These are phyloP conservation scores for Clepsis dumicolana DNA, from an alignment of 2,888 invertebrate species.

Conservation along the genomic window DNA sequence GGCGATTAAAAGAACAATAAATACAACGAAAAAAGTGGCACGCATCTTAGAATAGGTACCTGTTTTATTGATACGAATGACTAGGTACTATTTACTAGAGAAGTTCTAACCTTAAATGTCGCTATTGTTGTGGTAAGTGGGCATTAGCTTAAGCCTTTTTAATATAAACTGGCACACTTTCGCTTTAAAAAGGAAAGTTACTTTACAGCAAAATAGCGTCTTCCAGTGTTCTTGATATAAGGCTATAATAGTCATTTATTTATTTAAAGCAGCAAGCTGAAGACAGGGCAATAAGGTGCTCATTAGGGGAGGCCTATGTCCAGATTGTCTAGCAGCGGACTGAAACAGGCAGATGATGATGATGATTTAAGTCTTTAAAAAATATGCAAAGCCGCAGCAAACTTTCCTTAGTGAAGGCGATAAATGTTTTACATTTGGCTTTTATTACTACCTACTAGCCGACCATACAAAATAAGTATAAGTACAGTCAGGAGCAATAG, in stretches of 20 bases:
- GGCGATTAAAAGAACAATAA: slow-evolving; percentile 57
- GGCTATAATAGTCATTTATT: neutral
- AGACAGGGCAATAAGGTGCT: too few relatives aligned
- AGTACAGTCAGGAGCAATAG: too few relatives aligned
- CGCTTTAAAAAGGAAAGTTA: slow-evolving; percentile 77
- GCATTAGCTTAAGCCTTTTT: slow-evolving; percentile 65
- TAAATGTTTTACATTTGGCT: neutral
- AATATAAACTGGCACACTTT: slow-evolving; percentile 76
- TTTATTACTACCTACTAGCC: too few relatives aligned
- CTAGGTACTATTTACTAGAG: slow-evolving; percentile 46
- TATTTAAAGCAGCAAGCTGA: too few relatives aligned
- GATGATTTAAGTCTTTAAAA: too few relatives aligned
- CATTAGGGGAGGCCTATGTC: too few relatives aligned
- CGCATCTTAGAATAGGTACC: slow-evolving; percentile 18
- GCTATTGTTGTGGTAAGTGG: slow-evolving; percentile 65
- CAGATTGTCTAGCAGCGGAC: too few relatives aligned
- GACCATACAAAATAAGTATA: too few relatives aligned
- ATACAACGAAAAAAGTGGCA: slow-evolving; percentile 47
- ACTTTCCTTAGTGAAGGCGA: too few relatives aligned
- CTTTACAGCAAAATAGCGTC: slow-evolving; percentile 59
- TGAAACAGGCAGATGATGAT: too few relatives aligned
- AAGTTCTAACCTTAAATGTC: slow-evolving; percentile 49
- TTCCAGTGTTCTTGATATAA: slow-evolving; percentile 59
- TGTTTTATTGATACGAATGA: slow-evolving; percentile 45
- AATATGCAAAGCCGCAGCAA: neutral